Conservation (phyloP, 2,797 vertebrate genomes). For the Danio albolineatus region DNA sequence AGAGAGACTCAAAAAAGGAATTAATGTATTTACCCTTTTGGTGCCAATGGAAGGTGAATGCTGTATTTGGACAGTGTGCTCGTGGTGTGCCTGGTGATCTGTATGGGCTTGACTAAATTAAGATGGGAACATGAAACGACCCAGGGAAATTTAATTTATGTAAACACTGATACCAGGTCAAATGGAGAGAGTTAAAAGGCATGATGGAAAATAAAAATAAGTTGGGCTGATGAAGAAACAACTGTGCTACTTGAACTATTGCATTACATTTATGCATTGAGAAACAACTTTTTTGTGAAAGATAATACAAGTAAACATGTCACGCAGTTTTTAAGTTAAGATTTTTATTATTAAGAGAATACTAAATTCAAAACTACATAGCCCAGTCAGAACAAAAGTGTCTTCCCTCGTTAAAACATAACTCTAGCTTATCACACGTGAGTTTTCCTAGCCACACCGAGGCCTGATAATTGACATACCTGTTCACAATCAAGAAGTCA, state of each 20-base stretch:
- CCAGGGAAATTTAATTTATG: conserved; percentile 47
- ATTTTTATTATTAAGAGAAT: no score
- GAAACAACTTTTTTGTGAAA: not conserved
- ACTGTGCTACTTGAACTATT: conserved; percentile 14
- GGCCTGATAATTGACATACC: no score
- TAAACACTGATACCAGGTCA: conserved; percentile 51
- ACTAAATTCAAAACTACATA: no score
- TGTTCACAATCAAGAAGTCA: no score
- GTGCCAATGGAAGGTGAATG: conserved; percentile 38
- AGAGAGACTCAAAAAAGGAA: conserved; percentile 49
- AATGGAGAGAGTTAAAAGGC: conserved; percentile 38
- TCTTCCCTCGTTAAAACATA: no score
- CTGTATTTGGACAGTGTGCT: conserved; percentile 25
- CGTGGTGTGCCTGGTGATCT: conserved; percentile 14
- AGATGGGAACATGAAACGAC: conserved; percentile 38
- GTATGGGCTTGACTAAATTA: conserved; percentile 37
- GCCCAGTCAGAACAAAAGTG: no score
- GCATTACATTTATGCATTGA: not conserved
- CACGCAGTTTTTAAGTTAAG: no score
- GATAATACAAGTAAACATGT: no score
- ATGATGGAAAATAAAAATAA: conserved; percentile 44
- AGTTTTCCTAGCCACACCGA: no score
- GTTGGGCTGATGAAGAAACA: conserved; percentile 9
- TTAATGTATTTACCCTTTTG: conserved; percentile 50
- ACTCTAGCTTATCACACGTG: no score